Percentiles rank a stretch among this genome's conserved stretches.
phyloP scores from a whole-genome alignment of 2,113 vertebrate genomes.

The Taxidea taxus region DNA sequence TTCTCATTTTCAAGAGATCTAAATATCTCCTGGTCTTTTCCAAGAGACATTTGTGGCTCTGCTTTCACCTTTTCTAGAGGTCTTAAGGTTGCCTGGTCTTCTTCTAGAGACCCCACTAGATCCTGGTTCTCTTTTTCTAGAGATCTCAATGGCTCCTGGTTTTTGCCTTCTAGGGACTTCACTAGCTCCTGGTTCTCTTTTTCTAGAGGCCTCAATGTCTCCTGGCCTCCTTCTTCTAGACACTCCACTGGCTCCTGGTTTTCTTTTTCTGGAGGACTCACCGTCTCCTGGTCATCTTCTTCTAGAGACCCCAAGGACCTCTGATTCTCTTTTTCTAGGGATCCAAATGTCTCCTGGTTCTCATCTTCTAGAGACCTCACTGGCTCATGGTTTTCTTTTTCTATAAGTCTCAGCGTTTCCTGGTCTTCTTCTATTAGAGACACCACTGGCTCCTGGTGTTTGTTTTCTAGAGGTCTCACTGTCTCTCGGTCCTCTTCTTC shows the following conservation, averaged over 20 bases:
- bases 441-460: background rate
- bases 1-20: background rate
- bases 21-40: background rate
- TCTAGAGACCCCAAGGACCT: background rate
- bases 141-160: background rate
- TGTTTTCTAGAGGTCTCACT: background rate
- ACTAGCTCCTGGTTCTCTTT: background rate
- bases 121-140: background rate
- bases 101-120: background rate
- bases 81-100: background rate
- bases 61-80: background rate
- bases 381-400: background rate
- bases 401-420: background rate
- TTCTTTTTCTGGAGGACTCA: background rate
- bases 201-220: background rate
- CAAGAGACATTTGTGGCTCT: background rate
- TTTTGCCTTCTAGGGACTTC: background rate
- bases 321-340: background rate
- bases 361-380: background rate
- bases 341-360: background rate
- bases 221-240: background rate
- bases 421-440: background rate
- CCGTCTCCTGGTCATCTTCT: background rate
- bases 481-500: background rate
- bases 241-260: background rate